Percentiles rank a stretch among this genome's conserved stretches.
phyloP scores from a whole-genome alignment of 2,113 vertebrate genomes.

The Corynorhinus townsendii region DNA sequence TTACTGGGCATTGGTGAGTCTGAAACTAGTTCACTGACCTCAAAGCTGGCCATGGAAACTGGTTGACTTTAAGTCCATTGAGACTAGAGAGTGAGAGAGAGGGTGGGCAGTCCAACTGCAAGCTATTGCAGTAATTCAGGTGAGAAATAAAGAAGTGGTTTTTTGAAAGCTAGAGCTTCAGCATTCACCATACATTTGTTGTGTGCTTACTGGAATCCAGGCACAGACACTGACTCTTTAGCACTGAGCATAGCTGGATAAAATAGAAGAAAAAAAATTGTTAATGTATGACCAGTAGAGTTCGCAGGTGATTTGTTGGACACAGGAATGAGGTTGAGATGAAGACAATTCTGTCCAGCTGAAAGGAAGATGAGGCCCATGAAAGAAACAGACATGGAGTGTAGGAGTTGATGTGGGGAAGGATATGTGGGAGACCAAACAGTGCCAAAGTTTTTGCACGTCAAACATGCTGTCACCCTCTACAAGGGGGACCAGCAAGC shows the following conservation, averaged over 20 bases:
- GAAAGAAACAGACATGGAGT: not conserved
- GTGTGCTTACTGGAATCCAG: no score
- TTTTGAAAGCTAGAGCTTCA: not conserved
- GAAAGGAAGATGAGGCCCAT: not conserved
- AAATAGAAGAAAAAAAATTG: not conserved
- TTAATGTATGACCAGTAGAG: not conserved
- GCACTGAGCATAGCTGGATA: not conserved
- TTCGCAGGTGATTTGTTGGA: not conserved
- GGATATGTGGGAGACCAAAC: accelerated
- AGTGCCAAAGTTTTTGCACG: not conserved
- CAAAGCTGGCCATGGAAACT: not conserved
- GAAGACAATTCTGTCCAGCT: not conserved
- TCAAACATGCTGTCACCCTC: not conserved
- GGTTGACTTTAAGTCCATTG: not conserved
- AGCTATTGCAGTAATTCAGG: not conserved
- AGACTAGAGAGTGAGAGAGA: not conserved
- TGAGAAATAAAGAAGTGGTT: not conserved
- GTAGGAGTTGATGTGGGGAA: not conserved
- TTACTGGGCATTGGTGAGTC: accelerated
- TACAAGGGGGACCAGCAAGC: not conserved
- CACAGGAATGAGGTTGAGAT: not conserved
- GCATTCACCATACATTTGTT: not conserved
- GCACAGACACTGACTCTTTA: no score
- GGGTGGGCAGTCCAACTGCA: not conserved
- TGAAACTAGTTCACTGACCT: not conserved